Evolutionary conservation across 37 sponge, comb jelly and placozoan species (phyloP).

Genomic region (Aphrocallistes beatrix): DNA sequence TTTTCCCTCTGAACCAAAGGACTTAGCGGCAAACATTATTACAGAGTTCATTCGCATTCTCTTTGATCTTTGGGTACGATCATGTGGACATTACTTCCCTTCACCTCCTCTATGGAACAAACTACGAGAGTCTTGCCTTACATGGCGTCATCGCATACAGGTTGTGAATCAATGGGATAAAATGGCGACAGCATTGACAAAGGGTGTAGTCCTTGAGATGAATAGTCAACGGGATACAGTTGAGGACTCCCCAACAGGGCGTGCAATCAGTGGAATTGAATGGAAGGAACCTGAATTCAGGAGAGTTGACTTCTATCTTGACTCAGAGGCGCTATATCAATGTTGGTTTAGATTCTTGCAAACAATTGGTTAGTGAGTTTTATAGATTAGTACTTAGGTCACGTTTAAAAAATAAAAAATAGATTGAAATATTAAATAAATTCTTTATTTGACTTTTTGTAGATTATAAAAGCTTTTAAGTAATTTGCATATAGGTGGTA

Average conservation of each 20-base stretch:
- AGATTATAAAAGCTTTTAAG: no score
- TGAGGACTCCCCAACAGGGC: not conserved
- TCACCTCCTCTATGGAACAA: constrained; percentile 67
- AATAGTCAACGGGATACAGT: not conserved
- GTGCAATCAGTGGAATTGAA: not conserved
- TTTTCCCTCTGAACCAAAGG: constrained; percentile 24
- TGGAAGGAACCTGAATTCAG: not conserved
- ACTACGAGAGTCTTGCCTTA: constrained; percentile 41
- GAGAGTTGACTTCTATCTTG: not conserved
- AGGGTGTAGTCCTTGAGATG: not conserved
- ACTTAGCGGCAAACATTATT: constrained; percentile 40
- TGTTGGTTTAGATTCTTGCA: constrained; percentile 78
- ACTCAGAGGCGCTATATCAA: constrained; percentile 44
- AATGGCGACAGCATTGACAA: constrained; percentile 41
- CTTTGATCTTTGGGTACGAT: constrained; percentile 56
- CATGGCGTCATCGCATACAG: constrained; percentile 65
- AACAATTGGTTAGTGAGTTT: constrained; percentile 45
- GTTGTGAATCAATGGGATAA: constrained; percentile 54
- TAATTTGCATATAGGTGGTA: no score
- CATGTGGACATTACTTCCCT: constrained; percentile 48
- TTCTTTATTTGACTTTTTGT: no score
- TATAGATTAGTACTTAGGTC: no score
- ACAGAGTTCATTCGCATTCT: constrained; percentile 35
- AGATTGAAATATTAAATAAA: no score
- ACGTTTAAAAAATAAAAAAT: no score